Evolutionary conservation across 1,140 invertebrate genomes (phyloP), one percentile per base, ranked within the genome.

Genomic region (Cydia pomonella): DNA sequence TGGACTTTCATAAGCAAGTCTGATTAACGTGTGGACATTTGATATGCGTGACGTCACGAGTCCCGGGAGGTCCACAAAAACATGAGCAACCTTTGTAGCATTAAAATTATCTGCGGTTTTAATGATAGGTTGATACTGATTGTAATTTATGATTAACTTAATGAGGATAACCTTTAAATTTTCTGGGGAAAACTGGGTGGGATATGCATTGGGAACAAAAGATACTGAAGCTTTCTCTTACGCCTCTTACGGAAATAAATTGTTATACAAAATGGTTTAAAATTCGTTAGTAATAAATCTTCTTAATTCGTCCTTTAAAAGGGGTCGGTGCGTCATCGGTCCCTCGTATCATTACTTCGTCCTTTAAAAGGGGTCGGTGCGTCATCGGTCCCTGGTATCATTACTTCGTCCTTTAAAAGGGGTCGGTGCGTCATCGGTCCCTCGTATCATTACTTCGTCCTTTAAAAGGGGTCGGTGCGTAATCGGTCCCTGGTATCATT

Each of bases 1-100:
- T 33, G 63, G 27, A 33, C 63, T 33, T 59, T 69, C 27, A 69
- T 69, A 33, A 69, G 16, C 27, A 41, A 41, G 64, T 38, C 29
- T 38, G 64, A 69, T 69, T 33, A 69, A 41, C 64, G 27, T 9
- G 16, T n/a, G 29, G 64, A 18, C 7, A 69, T 69, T 38, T 69
- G 64, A 69, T 69, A 69, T 18, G 16, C 9, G 7, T 69, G 64
- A 69, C 64, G 64, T 69, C 64, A 69, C 16, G 3, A 29, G n/a
- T 33, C 64, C 29, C 12, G 64, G 64, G 64, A 69, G 64, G 64
- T 69, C 64, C n/a, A 59, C 21, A 59, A 23, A 59, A 59, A 59
- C 53, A 59, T 7, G 53, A 21, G 18, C 21, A 23, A 59, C 53
- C 53, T 59, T 59, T 59, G 23, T 59, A 59, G 53, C 53, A 23